A percentile compares a stretch with the other conserved stretches of the same genome.
Conservation (phyloP, 2,113 vertebrate genomes). For the Isichthys henryi region DNA sequence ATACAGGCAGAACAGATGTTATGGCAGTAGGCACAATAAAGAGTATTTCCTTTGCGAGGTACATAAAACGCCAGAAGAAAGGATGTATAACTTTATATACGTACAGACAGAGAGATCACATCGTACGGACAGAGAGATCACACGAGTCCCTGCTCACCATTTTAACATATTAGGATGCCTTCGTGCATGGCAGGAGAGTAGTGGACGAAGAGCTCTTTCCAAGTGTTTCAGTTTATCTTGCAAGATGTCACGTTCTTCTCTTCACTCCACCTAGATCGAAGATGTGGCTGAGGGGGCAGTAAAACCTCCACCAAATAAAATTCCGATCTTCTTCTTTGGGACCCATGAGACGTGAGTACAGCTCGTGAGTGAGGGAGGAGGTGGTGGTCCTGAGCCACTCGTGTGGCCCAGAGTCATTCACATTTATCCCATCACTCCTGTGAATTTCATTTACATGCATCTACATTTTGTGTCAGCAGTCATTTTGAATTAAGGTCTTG, state of each 20-base stretch:
- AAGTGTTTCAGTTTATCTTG: neutral
- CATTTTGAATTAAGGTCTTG: neutral
- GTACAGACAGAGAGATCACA: too few relatives aligned
- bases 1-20: neutral
- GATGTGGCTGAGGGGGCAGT: constrained; percentile 93
- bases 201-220: neutral
- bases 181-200: neutral
- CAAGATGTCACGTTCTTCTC: neutral
- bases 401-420: neutral
- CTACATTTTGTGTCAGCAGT: neutral
- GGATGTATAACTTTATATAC: too few relatives aligned
- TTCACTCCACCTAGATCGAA: constrained; percentile 69
- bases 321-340: constrained; percentile 96
- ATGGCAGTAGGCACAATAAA: neutral
- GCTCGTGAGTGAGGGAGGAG: neutral
- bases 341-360: constrained; percentile 91
- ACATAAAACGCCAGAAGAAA: too few relatives aligned
- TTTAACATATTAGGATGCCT: neutral
- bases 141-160: neutral
- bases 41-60: neutral
- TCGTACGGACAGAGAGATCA: too few relatives aligned
- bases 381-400: neutral
- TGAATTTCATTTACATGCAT: neutral
- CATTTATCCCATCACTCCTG: neutral
- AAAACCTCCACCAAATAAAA: constrained; percentile 95